Conservation (phyloP, 2,888 invertebrate species). For the Altica lythri region DNA sequence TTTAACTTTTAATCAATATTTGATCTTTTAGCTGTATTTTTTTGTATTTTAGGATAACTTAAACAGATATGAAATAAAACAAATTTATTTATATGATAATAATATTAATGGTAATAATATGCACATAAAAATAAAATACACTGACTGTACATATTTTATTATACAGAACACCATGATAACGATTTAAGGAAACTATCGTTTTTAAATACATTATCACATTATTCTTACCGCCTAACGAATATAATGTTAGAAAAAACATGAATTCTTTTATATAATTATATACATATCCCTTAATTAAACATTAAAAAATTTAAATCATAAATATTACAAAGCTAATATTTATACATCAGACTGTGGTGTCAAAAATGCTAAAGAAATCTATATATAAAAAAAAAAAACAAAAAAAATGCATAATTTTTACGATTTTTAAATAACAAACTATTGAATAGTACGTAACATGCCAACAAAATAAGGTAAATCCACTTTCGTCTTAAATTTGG, state of each 20-base stretch:
- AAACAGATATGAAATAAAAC: too few relatives aligned
- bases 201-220: conserved; percentile 41
- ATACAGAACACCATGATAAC: conserved; percentile 44
- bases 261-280: conserved; percentile 41
- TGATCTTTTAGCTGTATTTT: too few relatives aligned
- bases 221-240: conserved; percentile 30
- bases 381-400: conserved; percentile 11
- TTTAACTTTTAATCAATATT: too few relatives aligned
- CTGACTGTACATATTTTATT: conserved; percentile 47
- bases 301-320: conserved; percentile 38
- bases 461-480: too few relatives aligned
- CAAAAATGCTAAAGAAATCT: too few relatives aligned
- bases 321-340: conserved; percentile 36
- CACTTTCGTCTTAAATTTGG: too few relatives aligned
- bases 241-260: conserved; percentile 18
- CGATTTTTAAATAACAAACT: too few relatives aligned
- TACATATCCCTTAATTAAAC: conserved; percentile 36
- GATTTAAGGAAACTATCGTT: conserved; percentile 38
- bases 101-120: conserved; percentile 44
- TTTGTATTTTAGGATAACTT: too few relatives aligned
- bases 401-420: conserved; percentile 4
- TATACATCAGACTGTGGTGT: conserved; percentile 42
- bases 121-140: conserved; percentile 48
- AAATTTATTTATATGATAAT: too few relatives aligned
- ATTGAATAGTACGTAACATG: too few relatives aligned